Evolutionary conservation across 2,888 invertebrate genomes (phyloP).

Genomic region (Lissocephala sabroskyi): DNA sequence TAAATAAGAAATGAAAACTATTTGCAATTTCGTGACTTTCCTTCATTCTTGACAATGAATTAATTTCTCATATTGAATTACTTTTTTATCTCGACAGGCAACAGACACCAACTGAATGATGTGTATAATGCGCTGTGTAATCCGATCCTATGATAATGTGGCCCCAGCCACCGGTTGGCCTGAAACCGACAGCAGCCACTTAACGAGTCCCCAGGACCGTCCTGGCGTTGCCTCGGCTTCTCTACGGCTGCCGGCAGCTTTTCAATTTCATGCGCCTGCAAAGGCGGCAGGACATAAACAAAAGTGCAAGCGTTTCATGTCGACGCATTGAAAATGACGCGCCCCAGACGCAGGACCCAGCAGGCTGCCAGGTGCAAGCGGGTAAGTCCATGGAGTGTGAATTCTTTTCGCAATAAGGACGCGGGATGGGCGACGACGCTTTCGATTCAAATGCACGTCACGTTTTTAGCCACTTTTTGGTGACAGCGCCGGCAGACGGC

Average conservation of each 20-base stretch:
- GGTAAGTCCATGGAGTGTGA: not conserved
- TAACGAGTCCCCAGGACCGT: too few species aligned
- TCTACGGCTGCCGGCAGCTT: slow-evolving; percentile 10
- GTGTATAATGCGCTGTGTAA: slow-evolving; percentile 45
- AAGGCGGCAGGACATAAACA: slow-evolving; percentile 36
- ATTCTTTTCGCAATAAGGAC: slow-evolving; percentile 1
- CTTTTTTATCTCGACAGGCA: too few species aligned
- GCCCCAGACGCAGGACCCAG: slow-evolving; percentile 6
- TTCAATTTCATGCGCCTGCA: slow-evolving; percentile 45
- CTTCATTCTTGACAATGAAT: too few species aligned
- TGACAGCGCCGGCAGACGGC: slow-evolving; percentile 25
- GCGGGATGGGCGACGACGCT: slow-evolving; percentile 3
- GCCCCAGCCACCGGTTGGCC: slow-evolving; percentile 18
- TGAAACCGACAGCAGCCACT: slow-evolving; percentile 31
- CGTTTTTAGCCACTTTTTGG: slow-evolving; percentile 49
- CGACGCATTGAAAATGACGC: slow-evolving; percentile 20
- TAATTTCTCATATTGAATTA: too few species aligned
- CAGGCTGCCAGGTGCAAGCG: slow-evolving; percentile 33
- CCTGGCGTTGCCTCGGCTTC: slow-evolving; percentile 2
- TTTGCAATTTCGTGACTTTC: too few species aligned
- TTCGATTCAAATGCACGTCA: slow-evolving; percentile 40
- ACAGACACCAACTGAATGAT: slow-evolving; percentile 43
- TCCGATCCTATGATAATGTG: slow-evolving; percentile 29
- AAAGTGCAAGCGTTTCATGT: slow-evolving; percentile 51
- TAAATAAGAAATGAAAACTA: too few species aligned